Conservation (phyloP, 2,113 vertebrate genomes). For the Crotalus viridis region DNA sequence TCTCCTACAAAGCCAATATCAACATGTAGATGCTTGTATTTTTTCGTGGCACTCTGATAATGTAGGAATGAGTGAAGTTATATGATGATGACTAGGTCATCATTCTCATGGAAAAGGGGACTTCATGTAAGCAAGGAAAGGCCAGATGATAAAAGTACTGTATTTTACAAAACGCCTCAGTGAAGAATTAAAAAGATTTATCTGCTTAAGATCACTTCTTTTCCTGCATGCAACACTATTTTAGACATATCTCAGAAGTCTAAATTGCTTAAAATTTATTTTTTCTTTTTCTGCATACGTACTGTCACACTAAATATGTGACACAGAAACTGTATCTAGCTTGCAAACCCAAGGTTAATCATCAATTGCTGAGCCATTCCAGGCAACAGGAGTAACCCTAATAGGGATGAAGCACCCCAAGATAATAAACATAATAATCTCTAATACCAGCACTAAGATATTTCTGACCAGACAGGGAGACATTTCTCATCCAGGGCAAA, state of each 20-base stretch:
- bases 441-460: neutral
- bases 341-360: neutral
- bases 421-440: neutral
- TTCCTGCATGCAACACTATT: neutral
- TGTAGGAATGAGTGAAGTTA: neutral
- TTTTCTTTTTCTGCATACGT: neutral
- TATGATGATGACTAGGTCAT: neutral
- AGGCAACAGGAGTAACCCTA: neutral
- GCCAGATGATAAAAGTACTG: neutral
- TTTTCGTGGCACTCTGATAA: neutral
- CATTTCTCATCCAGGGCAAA: neutral
- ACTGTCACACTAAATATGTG: neutral
- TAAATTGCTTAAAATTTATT: neutral
- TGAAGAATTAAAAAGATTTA: neutral
- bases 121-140: neutral
- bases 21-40: no score
- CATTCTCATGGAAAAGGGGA: neutral
- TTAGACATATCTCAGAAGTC: neutral
- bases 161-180: neutral
- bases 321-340: neutral
- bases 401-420: neutral
- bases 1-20: neutral
- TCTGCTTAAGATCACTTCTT: neutral
- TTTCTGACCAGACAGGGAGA: neutral
- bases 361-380: neutral